Conservation (phyloP, 2,888 invertebrate genomes). For the Trissolcus brochymenae region DNA sequence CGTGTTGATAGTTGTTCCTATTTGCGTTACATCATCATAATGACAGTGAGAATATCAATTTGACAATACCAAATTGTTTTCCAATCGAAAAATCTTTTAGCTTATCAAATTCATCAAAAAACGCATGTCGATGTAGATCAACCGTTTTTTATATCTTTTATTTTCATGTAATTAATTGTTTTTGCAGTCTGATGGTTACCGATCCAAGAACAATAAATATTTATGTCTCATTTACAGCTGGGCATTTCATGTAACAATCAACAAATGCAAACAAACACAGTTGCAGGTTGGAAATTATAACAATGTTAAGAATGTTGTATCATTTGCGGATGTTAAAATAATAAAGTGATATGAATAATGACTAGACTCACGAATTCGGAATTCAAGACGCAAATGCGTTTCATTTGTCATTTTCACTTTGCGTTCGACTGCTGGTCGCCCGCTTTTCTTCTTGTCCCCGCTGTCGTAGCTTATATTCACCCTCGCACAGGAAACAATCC, state of each 20-base stretch:
- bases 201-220: no score
- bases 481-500: constrained; percentile 55
- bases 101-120: constrained; percentile 13
- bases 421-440: constrained; percentile 61
- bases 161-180: no score
- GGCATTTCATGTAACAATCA: background rate
- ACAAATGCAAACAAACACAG: background rate
- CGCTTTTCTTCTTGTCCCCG: constrained; percentile 61
- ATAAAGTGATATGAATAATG: constrained; percentile 14
- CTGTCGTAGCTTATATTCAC: constrained; percentile 45
- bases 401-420: constrained; percentile 66
- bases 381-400: constrained; percentile 58
- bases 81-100: constrained; percentile 20
- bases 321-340: constrained; percentile 1
- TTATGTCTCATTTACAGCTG: no score
- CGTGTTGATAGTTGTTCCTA: constrained; percentile 57
- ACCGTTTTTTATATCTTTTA: no score
- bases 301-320: no score
- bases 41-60: constrained; percentile 10
- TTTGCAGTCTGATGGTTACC: no score
- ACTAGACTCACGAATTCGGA: constrained; percentile 5
- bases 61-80: constrained; percentile 3
- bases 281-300: no score
- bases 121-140: constrained; percentile 1
- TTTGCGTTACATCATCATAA: constrained; percentile 52